Evolutionary conservation across 2,888 invertebrate genomes (phyloP), one percentile per base, ranked within the genome.

Genomic region (Terebella lapidaria): DNA sequence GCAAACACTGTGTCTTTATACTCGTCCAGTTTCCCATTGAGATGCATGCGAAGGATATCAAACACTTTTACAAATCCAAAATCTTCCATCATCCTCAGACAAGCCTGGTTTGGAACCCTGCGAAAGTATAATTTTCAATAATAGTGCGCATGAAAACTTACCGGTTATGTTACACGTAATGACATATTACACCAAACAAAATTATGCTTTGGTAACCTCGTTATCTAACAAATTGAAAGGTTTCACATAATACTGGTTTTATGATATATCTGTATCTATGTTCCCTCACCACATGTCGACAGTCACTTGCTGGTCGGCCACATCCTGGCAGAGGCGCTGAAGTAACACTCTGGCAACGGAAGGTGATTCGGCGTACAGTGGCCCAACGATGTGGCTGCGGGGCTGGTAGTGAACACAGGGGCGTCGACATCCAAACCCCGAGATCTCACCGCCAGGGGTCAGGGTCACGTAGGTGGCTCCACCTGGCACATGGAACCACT

Each of bases 401-500:
- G 42, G 42, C n/a, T 35, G 42, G 42, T n/a, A 35, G 10, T 15
- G n/a, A 10, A n/a, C 42, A 10, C 10, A 10, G 10, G 42, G 42
- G 42, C n/a, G 42, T 35, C 42, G 42, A 10, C n/a, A n/a, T 35
- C 42, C 56, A 15, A 56, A 58, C 3, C 58, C 61, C 26, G 56
- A 52, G 24, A 61, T 35, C 2, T 56, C 22, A 22, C 58, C 56
- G 15, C 35, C 20, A 5, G 27, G 5, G 53, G 35, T 28, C 15
- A 55, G 29, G 22, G 62, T 56, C 5, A 59, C 62, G 35, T 46
- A 56, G 3, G 56, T 25, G n/a, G 59, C 54, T 25, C 62, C 49
- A 20, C 49, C 55, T 18, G 54, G 42, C 4, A 62, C 28, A n/a
- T 52, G 18, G 3, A 62, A 25, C 62, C 59, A 62, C 47, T 53